phyloP scores from a whole-genome alignment of 2,113 vertebrate genomes.

The Apus apus region DNA sequence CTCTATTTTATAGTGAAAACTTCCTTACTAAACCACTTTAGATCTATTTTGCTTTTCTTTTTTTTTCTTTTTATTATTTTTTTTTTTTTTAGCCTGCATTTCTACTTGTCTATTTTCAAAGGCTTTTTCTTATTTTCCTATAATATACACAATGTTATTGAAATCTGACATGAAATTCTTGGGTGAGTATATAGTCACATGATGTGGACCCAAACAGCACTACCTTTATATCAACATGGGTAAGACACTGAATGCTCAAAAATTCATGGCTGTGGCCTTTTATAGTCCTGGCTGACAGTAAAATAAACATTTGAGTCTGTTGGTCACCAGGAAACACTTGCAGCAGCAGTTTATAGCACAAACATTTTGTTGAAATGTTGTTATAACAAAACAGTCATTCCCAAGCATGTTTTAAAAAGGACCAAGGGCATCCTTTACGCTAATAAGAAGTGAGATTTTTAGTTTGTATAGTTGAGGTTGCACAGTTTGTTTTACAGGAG shows the following conservation, averaged over 20 bases:
- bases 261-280: neutral
- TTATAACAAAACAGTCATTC: neutral
- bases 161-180: neutral
- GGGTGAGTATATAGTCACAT: neutral
- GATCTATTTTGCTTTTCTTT: neutral
- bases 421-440: neutral
- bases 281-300: neutral
- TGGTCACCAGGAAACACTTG: neutral
- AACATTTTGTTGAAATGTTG: neutral
- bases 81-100: neutral
- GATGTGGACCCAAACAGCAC: neutral
- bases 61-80: neutral
- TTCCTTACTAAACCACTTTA: neutral
- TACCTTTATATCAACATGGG: neutral
- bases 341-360: neutral
- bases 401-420: neutral
- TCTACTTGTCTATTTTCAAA: neutral
- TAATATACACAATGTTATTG: neutral
- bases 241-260: neutral
- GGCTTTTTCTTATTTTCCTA: neutral
- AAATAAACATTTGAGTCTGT: neutral
- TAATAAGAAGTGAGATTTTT: neutral
- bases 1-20: neutral
- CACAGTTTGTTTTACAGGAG: neutral
- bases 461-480: neutral